These are phyloP conservation scores for Terrapene triunguis DNA, from an alignment of 2,113 vertebrate species.

Conservation along the genomic window DNA sequence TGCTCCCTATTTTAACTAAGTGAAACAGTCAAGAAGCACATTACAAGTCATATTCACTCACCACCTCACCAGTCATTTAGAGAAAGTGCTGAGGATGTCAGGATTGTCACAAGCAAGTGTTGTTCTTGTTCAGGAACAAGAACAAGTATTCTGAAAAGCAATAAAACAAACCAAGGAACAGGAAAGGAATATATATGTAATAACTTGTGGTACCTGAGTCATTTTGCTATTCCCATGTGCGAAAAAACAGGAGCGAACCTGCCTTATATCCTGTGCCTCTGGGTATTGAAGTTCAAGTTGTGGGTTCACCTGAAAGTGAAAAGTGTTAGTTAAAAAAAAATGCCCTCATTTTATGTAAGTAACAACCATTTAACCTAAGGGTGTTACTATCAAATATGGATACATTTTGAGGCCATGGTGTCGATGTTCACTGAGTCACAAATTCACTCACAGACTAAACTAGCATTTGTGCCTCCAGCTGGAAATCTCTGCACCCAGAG, in stretches of 20 bases:
- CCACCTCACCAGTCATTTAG: constrained; percentile 48
- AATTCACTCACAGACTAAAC: neutral
- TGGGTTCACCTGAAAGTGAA: neutral
- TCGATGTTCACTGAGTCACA: neutral
- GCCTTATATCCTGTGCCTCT: neutral
- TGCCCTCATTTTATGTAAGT: neutral
- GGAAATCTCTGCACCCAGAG: neutral
- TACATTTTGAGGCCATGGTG: neutral
- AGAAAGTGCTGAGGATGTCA: constrained; percentile 70
- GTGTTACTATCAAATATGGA: neutral
- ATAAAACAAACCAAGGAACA: constrained; percentile 48
- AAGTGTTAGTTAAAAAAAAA: neutral
- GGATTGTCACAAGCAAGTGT: constrained; percentile 77
- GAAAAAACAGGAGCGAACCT: neutral
- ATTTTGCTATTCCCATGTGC: constrained; percentile 7
- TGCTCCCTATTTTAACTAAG: constrained; percentile 62
- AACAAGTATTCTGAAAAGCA: constrained; percentile 56
- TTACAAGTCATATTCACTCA: constrained; percentile 76
- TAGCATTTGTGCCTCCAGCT: neutral
- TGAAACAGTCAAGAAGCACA: constrained; percentile 64
- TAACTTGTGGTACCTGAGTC: constrained; percentile 27
- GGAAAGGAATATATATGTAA: constrained; percentile 36
- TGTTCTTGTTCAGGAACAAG: constrained; percentile 65
- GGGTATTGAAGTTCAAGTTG: neutral
- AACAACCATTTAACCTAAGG: neutral